These are phyloP conservation scores for Leucophora obtusa DNA, from an alignment of 2,888 invertebrate genomes.

Conservation along the genomic window DNA sequence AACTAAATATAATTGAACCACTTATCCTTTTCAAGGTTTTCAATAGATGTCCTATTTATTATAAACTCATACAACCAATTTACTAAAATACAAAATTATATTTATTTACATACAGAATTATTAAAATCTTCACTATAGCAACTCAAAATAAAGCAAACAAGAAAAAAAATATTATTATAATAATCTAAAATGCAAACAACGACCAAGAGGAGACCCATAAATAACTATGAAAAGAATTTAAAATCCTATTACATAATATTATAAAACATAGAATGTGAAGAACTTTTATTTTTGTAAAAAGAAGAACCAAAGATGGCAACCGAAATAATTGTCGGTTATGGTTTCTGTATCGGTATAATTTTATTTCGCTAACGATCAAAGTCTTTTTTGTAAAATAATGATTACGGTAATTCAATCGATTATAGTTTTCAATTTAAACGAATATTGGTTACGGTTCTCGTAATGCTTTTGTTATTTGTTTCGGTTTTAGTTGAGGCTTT, in stretches of 20 bases:
- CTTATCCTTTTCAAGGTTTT: neutral
- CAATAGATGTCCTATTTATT: neutral
- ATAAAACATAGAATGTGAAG: conserved; percentile 11
- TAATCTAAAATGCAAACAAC: neutral
- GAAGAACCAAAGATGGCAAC: no score
- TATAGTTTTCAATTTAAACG: no score
- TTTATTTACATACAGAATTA: conserved; percentile 1
- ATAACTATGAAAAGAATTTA: conserved; percentile 25
- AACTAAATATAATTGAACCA: neutral
- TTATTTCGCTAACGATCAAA: no score
- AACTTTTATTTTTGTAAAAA: no score
- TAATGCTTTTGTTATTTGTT: no score
- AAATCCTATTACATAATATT: conserved; percentile 9
- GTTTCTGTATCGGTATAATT: no score
- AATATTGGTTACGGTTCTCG: no score
- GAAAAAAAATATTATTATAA: neutral
- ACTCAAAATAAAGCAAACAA: neutral
- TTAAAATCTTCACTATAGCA: neutral
- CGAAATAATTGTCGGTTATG: no score
- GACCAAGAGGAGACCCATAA: neutral
- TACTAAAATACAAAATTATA: neutral
- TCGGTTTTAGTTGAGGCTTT: no score
- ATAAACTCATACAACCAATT: neutral
- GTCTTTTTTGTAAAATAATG: no score
- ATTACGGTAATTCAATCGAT: no score